Evolutionary conservation across 2,888 invertebrate genomes (phyloP), one percentile per base, ranked within the genome.

Genomic region (Apodemia mormo): DNA sequence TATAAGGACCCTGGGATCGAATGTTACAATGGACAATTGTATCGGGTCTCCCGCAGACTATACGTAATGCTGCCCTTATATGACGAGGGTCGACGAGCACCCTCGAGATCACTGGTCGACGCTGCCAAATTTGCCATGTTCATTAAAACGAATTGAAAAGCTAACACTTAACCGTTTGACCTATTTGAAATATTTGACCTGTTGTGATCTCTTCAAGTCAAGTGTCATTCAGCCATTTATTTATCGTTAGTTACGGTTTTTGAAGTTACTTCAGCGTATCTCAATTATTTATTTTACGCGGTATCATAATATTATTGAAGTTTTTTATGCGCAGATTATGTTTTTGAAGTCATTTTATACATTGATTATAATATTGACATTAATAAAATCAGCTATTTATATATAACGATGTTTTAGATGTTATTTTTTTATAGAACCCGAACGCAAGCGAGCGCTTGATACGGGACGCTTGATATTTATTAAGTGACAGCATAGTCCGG

Each of bases 311-410:
- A 37, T 37, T 37, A n/a, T n/a, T 37, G 4, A 37, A 7, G 2
- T 43, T 1, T 1, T 43, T 3, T 45, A 10, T 45, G 10, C 10
- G 10, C 1, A 10, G 2, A 74, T 73, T 69, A 68, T 70, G 71
- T 70, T 80, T 81, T 81, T 80, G 82, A 82, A 79, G 74, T 77
- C 76, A 77, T 81, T 29, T 30, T 10, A 58, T 40, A 6, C 6
- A 8, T 6, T 8, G 40, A 40, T 40, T 5, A 37, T 33, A 33
- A 3, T 33, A 33, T 33, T 33, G 4, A 2, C 4, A 33, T 33
- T 3, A 33, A 33, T 22, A 22, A 22, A 22, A 22, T 22, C 22
- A 37, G 37, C 37, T 1, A 4, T 37, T 37, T 37, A 37, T 37
- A 37, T 37, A 2, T 5, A 37, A 37, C 3, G 37, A 0, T 37